phyloP scores from a whole-genome alignment of 2,888 invertebrate species.

The Taenaris catops region DNA sequence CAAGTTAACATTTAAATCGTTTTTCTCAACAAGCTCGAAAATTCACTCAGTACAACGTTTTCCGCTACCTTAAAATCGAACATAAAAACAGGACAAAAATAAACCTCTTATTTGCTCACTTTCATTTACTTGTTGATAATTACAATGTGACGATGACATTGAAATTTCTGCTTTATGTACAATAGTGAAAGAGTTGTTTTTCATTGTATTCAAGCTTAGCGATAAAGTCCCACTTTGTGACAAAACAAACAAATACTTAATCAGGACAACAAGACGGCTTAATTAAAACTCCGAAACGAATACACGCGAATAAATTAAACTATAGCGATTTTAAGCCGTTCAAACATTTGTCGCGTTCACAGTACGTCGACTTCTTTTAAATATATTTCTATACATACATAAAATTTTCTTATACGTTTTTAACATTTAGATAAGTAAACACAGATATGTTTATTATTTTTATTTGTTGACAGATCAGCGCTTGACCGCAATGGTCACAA shows the following conservation, averaged over 20 bases:
- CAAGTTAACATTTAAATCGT: no score
- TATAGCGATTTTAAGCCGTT: constrained; percentile 26
- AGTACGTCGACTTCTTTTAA: constrained; percentile 3
- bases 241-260: constrained; percentile 46
- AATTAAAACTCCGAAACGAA: constrained; percentile 50
- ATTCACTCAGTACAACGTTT: constrained; percentile 4
- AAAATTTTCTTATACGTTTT: no score
- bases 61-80: constrained; percentile 4
- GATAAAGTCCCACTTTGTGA: constrained; percentile 32
- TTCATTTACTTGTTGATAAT: constrained; percentile 23
- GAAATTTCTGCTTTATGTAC: neutral
- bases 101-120: constrained; percentile 17
- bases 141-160: constrained; percentile 1
- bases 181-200: neutral
- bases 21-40: neutral
- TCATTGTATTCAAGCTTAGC: constrained; percentile 2
- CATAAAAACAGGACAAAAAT: constrained; percentile 8
- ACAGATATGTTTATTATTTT: no score
- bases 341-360: constrained; percentile 3
- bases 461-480: no score
- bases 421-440: no score
- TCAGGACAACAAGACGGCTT: constrained; percentile 53
- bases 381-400: no score
- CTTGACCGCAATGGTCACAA: no score
- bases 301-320: constrained; percentile 40